Base-by-base conservation (phyloP, 2,888 invertebrate species). In the Margaritifera margaritifera region DNA sequence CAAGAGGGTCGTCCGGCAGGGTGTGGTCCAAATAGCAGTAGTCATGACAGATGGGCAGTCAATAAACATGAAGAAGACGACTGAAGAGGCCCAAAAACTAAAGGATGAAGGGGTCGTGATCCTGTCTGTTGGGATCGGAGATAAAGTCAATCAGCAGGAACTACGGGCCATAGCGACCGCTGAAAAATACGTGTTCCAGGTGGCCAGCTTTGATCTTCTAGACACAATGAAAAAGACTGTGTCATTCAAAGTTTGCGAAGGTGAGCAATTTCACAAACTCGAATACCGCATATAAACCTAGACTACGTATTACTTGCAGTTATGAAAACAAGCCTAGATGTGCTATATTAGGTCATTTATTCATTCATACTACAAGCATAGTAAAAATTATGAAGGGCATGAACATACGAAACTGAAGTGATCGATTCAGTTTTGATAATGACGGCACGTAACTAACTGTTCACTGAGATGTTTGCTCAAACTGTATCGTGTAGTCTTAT, bases 111-210 rank as follows among this genome's bases (percentile, higher is more conserved):
- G 77, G 1, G 70, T 79, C 3, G 66, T 68, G 6, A 69, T 80
- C 19, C 78, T 80, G 57, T 74, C 78, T n/a, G 66, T 80, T n/a
- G 79, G 79, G 22, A 77, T 80, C 20, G 80, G 80, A 15, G 57
- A 58, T 19, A 67, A 65, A 24, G 74, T 72, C 0, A 67, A 79
- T 55, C 59, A 20, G 25, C 55, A 66, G 1, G 85, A 85, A 69
- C 65, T 85, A 20, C 71, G 70, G 54, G 77, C 73, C 6, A 84
- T 85, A 24, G 81, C 80, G 24, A 80, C 77, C 53, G 70, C 66
- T 1, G 71, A 78, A 8, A 68, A 80, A 15, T 79, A 80, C 64
- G 71, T 84, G 19, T 80, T 68, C 53, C 64, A 70, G 24, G 77
- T 80, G 8, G 75, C 68, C 1, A 71, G 64, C 27, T 80, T 72